Base-by-base conservation (phyloP, 2,888 invertebrate species). In the Masnerella sp. region DNA sequence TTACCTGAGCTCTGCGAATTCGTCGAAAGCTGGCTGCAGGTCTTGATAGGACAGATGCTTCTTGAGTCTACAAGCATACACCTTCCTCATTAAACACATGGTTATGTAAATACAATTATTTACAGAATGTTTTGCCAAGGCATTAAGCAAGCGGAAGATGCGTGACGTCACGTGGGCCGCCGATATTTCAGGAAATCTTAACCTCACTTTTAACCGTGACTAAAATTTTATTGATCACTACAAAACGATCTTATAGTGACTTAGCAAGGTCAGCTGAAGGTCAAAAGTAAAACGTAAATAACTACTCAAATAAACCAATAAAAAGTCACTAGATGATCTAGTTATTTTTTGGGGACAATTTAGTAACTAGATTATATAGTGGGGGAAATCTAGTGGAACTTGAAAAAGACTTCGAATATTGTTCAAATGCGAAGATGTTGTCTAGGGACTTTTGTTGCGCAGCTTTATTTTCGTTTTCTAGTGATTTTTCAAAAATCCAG, bases 1-100 rank as follows among this genome's bases (percentile, higher is more conserved):
- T 89, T 92, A 93, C 93, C 93, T 92, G 92, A 92, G 87, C 91
- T 90, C 88, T 92, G 92, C 79, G 92, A 92, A 88, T 92, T 92
- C 88, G 92, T 91, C 85, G 92, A 92, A 82, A 92, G 91, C 89
- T 92, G 92, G 87, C 91, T 92, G 89, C 91, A 92, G 88, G 92
- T 91, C 91, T 92, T 93, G 89, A 92, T 91, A 88, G 92, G 92
- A 90, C 92, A 92, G 89, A 92, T 90, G 91, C 92, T 92, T 92
- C 92, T 91, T 91, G 92, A 91, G 90, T 93, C 92, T 93, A 91
- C 88, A 90, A 87, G 84, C 84, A 87, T 85, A 83, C 82, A 80
- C 79, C 78, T 79, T 82, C 80, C 65, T 70, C 58, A 51, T 70
- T 70, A 70, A 70, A 70, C 71, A 71, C 68, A 74, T 74, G 64